A percentile compares a stretch with the other conserved stretches of the same genome.
phyloP scores from a whole-genome alignment of 2,888 invertebrate species.

The Drosophila putrida region DNA sequence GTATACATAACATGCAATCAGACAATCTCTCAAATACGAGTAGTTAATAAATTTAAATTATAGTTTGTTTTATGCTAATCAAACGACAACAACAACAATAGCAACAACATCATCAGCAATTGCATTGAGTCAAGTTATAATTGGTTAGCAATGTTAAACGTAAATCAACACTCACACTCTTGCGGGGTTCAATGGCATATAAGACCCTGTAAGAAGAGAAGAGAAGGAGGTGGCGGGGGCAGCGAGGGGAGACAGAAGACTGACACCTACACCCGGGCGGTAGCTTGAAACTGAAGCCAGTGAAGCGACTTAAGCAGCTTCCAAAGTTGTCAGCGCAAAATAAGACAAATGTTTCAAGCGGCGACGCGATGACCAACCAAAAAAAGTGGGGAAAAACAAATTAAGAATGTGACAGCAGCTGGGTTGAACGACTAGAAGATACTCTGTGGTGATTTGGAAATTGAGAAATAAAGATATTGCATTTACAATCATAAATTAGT shows the following conservation, averaged over 20 bases:
- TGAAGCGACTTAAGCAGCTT: conserved; percentile 79
- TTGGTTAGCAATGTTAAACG: conserved; percentile 56
- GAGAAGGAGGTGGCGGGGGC: neutral
- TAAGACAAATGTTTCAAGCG: conserved; percentile 77
- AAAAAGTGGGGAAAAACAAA: conserved; percentile 16
- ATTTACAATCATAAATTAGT: no score
- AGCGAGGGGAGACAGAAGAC: neutral
- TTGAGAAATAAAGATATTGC: no score
- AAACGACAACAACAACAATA: conserved; percentile 25
- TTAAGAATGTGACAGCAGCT: neutral
- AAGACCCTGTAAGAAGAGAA: conserved; percentile 35
- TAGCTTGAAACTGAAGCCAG: conserved; percentile 55
- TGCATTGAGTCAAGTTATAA: conserved; percentile 61
- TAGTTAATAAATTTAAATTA: conserved; percentile 59
- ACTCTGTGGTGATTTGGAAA: conserved; percentile 14
- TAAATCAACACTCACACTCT: conserved; percentile 48
- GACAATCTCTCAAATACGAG: conserved; percentile 30
- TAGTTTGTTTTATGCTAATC: conserved; percentile 70
- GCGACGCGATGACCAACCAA: conserved; percentile 62
- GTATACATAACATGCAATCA: conserved; percentile 55
- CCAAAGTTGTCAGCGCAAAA: conserved; percentile 82
- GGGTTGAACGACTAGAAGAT: conserved; percentile 1
- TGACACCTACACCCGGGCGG: conserved; percentile 69
- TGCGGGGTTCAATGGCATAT: conserved; percentile 68
- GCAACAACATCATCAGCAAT: conserved; percentile 12